These are phyloP conservation scores for Aptenodytes patagonicus DNA, from an alignment of 2,113 vertebrate species.

Conservation along the genomic window DNA sequence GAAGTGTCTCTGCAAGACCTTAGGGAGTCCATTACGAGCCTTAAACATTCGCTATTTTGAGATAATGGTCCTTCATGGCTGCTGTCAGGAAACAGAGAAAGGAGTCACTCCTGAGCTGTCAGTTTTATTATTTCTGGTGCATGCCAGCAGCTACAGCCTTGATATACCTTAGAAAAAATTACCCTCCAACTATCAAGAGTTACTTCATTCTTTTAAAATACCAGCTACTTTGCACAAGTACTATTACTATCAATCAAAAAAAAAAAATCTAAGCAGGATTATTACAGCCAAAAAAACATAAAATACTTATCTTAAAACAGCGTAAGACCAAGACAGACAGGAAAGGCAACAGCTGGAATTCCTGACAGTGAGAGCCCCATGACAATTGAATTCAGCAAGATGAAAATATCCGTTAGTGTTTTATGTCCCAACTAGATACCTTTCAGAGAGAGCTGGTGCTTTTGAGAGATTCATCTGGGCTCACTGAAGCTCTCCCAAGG, in stretches of 20 bases:
- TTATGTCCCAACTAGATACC: neutral
- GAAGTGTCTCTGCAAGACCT: neutral
- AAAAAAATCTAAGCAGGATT: neutral
- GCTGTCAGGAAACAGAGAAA: neutral
- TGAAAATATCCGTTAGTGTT: neutral
- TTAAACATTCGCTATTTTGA: neutral
- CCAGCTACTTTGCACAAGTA: neutral
- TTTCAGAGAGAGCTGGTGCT: neutral
- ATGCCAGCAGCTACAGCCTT: neutral
- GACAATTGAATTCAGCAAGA: neutral
- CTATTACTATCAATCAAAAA: neutral
- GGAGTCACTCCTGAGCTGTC: neutral
- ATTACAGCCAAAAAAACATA: neutral
- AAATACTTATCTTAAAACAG: neutral
- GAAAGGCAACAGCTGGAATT: neutral
- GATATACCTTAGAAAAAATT: neutral
- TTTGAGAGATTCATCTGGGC: neutral
- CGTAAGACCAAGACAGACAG: neutral
- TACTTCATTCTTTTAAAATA: slow-evolving; percentile 44
- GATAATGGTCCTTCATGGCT: neutral
- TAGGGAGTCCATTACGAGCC: neutral
- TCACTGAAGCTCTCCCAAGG: neutral
- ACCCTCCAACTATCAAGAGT: neutral
- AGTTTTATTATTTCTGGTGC: neutral
- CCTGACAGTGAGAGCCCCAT: neutral